Evolutionary conservation across 2,888 invertebrate genomes (phyloP).

Genomic region (Fabriciana adippe): DNA sequence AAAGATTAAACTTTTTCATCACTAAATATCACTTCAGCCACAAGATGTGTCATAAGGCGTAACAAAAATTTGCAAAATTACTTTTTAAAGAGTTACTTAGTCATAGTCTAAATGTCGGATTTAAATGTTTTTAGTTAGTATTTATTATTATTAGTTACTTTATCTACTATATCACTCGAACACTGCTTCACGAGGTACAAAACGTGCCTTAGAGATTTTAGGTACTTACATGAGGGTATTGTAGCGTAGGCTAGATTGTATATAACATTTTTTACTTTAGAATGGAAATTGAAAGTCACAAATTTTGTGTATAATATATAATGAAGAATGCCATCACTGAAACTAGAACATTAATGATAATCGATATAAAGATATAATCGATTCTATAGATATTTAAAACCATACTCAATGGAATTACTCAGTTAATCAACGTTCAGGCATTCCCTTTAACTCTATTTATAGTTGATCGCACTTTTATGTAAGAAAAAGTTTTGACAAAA

Average conservation of each 20-base stretch:
- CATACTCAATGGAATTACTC: too few relatives aligned
- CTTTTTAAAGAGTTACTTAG: neutral
- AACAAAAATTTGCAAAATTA: neutral
- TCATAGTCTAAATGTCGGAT: too few relatives aligned
- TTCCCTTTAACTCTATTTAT: too few relatives aligned
- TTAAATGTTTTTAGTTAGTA: too few relatives aligned
- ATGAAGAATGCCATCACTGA: slow-evolving; percentile 3
- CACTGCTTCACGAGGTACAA: slow-evolving; percentile 70
- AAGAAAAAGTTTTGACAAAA: neutral
- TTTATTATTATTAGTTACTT: neutral
- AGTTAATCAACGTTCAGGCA: too few relatives aligned
- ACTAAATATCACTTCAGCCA: too few relatives aligned
- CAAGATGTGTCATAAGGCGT: too few relatives aligned
- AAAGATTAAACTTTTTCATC: too few relatives aligned
- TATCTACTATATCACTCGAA: slow-evolving; percentile 17
- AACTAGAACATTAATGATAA: neutral
- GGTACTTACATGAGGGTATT: slow-evolving; percentile 72
- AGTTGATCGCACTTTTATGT: neutral
- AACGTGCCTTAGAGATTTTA: slow-evolving; percentile 63
- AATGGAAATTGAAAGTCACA: slow-evolving; percentile 36
- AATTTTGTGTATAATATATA: slow-evolving; percentile 14
- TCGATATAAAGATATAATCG: neutral
- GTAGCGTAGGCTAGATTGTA: slow-evolving; percentile 59
- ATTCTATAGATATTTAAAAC: neutral
- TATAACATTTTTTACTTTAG: slow-evolving; percentile 50